These are phyloP conservation scores for Ascidia mentula DNA, from an alignment of 23 tunicate species.

Conservation along the genomic window DNA sequence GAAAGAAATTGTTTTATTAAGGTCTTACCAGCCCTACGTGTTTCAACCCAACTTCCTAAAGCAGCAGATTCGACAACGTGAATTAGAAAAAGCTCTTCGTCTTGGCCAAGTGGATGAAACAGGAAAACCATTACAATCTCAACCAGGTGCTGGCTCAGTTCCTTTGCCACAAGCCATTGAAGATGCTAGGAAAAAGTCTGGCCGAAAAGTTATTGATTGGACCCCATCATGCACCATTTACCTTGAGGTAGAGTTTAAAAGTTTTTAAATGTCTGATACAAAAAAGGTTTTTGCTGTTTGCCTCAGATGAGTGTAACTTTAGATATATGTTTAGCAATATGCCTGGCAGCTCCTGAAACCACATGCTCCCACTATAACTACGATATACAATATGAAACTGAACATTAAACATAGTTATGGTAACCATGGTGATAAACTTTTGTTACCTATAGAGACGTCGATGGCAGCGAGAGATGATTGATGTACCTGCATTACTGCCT, in stretches of 20 bases:
- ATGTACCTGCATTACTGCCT: constrained; percentile 81
- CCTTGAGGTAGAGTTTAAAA: constrained; percentile 39
- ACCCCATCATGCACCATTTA: constrained; percentile 86
- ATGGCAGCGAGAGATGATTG: constrained; percentile 58
- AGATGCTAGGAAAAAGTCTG: constrained; percentile 71
- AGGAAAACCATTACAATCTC: neutral
- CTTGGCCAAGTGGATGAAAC: constrained; percentile 24
- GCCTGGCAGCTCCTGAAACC: no score
- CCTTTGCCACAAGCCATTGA: constrained; percentile 33
- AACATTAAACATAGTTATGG: no score
- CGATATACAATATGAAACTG: no score
- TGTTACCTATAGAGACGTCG: constrained; percentile 49
- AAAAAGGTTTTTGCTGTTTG: no score
- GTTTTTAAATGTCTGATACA: no score
- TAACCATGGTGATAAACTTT: no score
- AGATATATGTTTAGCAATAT: no score
- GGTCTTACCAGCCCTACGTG: constrained; percentile 89
- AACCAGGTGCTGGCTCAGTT: neutral
- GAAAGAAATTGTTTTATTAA: no score
- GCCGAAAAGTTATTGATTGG: constrained; percentile 99
- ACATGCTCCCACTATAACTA: no score
- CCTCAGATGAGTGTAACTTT: no score
- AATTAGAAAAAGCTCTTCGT: constrained; percentile 49
- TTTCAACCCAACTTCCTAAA: constrained; percentile 98
- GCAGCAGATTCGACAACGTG: constrained; percentile 76